These are phyloP conservation scores for Henricia sp. DNA, from an alignment of 53 echinoderm and acorn worm species.

Conservation along the genomic window DNA sequence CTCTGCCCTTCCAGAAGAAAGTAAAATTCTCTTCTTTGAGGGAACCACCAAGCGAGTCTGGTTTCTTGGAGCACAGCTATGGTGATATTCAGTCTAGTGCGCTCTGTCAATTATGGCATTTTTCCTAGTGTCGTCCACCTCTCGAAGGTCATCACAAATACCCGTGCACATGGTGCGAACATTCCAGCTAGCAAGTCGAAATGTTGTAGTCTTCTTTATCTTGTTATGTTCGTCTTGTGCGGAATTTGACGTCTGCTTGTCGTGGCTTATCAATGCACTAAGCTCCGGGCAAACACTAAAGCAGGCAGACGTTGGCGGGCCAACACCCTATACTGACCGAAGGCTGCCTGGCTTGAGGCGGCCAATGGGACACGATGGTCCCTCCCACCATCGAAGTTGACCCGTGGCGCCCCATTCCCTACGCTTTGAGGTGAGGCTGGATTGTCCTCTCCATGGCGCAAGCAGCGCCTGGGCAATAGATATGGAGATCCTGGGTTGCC, in stretches of 20 bases:
- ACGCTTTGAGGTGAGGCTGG: constrained; percentile 2
- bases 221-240: constrained; percentile 33
- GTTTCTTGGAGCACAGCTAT: constrained; percentile 53
- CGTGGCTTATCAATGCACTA: constrained; percentile 14
- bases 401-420: constrained; percentile 32
- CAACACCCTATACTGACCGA: constrained; percentile 57
- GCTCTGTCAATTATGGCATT: constrained; percentile 39
- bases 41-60: constrained; percentile 4
- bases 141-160: constrained; percentile 24
- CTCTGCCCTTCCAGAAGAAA: constrained; percentile 27
- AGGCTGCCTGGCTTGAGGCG: constrained; percentile 60
- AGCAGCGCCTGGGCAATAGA: constrained; percentile 49
- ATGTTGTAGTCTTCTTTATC: constrained; percentile 3
- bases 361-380: constrained; percentile 52
- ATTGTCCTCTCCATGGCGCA: constrained; percentile 18
- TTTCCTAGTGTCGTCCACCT: constrained; percentile 39
- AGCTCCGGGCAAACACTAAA: constrained; percentile 56
- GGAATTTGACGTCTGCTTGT: background rate
- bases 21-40: constrained; percentile 53
- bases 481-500: constrained; percentile 66
- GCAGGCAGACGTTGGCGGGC: constrained; percentile 49
- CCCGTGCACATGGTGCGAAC: constrained; percentile 36
- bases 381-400: constrained; percentile 69
- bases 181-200: constrained; percentile 54
- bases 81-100: constrained; percentile 24